Base-by-base conservation (phyloP, 1,140 invertebrate genomes). In the Physella acuta region DNA sequence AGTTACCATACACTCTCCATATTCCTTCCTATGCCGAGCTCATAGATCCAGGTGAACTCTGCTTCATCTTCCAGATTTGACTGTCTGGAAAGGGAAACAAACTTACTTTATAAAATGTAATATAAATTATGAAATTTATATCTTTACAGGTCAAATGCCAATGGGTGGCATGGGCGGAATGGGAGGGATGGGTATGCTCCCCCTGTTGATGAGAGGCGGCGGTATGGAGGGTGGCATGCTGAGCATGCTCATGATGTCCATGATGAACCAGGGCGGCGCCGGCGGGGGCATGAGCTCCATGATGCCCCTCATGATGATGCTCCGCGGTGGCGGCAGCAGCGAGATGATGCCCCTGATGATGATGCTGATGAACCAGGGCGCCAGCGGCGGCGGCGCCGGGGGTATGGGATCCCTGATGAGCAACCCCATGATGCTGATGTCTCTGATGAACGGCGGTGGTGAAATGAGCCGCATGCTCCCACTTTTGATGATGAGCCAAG, bases 371-470 rank as follows among this genome's bases (percentile, higher is more conserved):
- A 3, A 53, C 3, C 3, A 20, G 51, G 20, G 28, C 4, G n/a
- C n/a, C n/a, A n/a, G n/a, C n/a, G n/a, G n/a, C 17, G 51, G 51
- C 3, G 51, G 20, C 28, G 51, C 20, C 4, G 51, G 51, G 4
- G 51, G 51, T 20, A 26, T 26, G 4, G 51, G 51, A 5, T 20
- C 20, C 4, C 3, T 53, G 51, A 53, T 49, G 44, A 49, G 44
- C 44, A 49, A 53, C 51, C 51, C 51, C 5, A 53, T 53, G 51
- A 53, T 53, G 51, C 17, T 53, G 51, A 53, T 53, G 51, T 53
- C 51, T 26, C n/a, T 53, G 51, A 53, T 53, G 51, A 5, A 53
- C 3, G 51, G 51, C 51, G 17, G 17, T n/a, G 51, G 28, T 3
- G 20, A 53, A n/a, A 53, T 53, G 51, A 4, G n/a, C 20, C n/a